Conservation (phyloP, 2,888 invertebrate genomes). For the Lepeophtheirus nordmannii region DNA sequence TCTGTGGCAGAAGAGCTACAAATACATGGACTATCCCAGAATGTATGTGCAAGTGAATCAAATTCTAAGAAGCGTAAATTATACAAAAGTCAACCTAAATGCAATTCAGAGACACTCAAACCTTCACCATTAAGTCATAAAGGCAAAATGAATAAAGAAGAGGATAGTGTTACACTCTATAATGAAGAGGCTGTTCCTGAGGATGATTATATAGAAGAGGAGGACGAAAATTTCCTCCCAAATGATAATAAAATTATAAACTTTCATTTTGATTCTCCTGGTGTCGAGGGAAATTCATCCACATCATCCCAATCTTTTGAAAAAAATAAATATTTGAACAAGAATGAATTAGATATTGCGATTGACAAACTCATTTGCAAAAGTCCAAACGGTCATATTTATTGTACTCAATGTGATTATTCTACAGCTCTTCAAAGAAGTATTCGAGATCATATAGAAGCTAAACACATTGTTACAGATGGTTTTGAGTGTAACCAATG, state of each 20-base stretch:
- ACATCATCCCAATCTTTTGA: not conserved
- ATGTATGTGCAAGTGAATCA: not conserved
- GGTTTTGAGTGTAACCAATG: not conserved
- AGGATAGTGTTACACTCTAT: not conserved
- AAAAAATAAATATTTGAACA: not conserved
- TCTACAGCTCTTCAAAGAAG: constrained; percentile 8
- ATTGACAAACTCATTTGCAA: constrained; percentile 2
- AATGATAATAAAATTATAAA: not conserved
- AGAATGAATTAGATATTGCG: not conserved
- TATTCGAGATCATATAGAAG: constrained; percentile 2
- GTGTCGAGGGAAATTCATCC: not conserved
- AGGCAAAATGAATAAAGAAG: not conserved
- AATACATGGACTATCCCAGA: constrained; percentile 42
- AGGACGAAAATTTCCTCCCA: no score
- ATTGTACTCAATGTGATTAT: not conserved
- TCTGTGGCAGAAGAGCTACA: constrained; percentile 52
- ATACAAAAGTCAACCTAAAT: no score
- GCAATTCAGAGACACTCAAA: not conserved
- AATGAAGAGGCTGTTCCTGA: no score
- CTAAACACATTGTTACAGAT: not conserved
- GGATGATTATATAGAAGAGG: no score
- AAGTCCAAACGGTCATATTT: constrained; percentile 5
- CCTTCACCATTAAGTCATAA: not conserved
- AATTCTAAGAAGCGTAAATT: not conserved
- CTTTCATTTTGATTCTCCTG: not conserved